Conservation (phyloP, 2,113 vertebrate species). For the Potamarius usumacintae region DNA sequence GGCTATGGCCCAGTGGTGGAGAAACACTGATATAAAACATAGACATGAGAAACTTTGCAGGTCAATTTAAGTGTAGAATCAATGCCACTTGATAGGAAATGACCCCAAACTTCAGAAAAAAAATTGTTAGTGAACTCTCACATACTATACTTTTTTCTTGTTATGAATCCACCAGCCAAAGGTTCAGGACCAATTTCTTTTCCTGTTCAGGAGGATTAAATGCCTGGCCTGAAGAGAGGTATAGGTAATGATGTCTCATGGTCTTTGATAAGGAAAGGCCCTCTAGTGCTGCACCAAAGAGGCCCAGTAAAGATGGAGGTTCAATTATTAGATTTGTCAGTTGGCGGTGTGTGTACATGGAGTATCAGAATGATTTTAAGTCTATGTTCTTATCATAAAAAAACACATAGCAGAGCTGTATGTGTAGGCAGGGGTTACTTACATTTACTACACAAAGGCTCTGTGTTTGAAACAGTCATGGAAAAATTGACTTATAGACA, state of each 20-base stretch:
- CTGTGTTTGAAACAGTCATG: background rate
- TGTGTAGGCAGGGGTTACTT: background rate
- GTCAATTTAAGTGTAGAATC: background rate
- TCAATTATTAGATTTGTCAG: conserved; percentile 31
- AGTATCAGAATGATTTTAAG: background rate
- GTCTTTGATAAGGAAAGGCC: conserved; percentile 28
- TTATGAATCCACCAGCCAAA: conserved; percentile 19
- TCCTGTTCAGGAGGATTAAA: conserved; percentile 31
- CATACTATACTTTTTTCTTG: background rate
- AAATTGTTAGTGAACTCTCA: background rate
- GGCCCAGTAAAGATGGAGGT: conserved; percentile 18
- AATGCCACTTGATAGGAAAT: background rate
- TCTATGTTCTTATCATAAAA: background rate
- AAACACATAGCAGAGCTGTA: background rate
- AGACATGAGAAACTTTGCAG: background rate
- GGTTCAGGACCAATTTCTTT: conserved; percentile 19
- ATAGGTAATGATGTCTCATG: conserved; percentile 29
- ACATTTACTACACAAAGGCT: background rate
- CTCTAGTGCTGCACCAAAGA: background rate
- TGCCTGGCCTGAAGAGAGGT: conserved; percentile 9
- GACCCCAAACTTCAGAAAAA: background rate
- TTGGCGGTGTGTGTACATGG: background rate
- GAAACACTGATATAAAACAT: no score
- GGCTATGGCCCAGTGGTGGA: no score
- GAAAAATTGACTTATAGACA: background rate